phyloP scores from a whole-genome alignment of 2,797 vertebrate species.

The Sebastes matsubarae region DNA sequence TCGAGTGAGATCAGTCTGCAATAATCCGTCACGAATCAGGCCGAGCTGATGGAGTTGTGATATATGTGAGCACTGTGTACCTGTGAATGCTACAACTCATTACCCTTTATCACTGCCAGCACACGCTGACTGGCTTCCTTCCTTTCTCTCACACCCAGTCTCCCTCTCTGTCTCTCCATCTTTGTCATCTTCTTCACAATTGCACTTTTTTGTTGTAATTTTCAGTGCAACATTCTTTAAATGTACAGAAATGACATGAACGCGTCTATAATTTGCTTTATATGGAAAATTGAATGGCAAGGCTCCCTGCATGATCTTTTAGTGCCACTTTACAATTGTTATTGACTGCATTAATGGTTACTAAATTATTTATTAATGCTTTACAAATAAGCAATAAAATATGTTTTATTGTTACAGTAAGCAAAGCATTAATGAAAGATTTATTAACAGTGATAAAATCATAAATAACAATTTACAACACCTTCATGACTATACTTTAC shows the following conservation, averaged over 20 bases:
- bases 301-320: not conserved
- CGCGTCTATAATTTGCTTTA: not conserved
- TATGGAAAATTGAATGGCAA: not conserved
- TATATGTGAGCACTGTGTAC: slow-evolving; percentile 72
- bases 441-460: not conserved
- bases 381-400: not conserved
- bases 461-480: not conserved
- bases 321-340: not conserved
- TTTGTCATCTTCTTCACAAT: slow-evolving; percentile 27
- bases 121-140: slow-evolving; percentile 33
- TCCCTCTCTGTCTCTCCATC: slow-evolving; percentile 20
- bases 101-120: slow-evolving; percentile 69
- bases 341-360: not conserved
- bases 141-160: slow-evolving; percentile 13
- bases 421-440: not conserved
- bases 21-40: slow-evolving; percentile 59
- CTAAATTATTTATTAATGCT: not conserved
- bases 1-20: slow-evolving; percentile 42
- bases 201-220: slow-evolving; percentile 1
- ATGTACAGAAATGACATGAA: not conserved
- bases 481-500: not conserved
- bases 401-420: not conserved
- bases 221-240: not conserved
- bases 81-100: slow-evolving; percentile 77
- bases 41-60: slow-evolving; percentile 62